Conservation (phyloP, 2,888 invertebrate species). For the Steinernema carpocapsae region DNA sequence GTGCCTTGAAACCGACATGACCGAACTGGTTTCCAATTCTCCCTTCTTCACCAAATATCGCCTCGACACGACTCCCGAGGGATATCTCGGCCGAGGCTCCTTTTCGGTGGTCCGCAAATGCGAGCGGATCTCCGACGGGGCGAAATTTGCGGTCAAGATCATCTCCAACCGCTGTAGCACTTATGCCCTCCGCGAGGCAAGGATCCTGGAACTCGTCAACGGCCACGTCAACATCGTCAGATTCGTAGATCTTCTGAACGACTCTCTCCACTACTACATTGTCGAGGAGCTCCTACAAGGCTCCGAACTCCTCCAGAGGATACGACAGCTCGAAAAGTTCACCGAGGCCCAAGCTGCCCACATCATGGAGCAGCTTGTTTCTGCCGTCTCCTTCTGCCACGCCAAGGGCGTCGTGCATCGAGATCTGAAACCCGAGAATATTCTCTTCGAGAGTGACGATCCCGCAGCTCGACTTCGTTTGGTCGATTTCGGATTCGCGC, state of each 20-base stretch:
- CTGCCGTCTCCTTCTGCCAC: constrained; percentile 86
- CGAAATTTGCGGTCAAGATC: constrained; percentile 87
- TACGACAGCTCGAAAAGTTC: constrained; percentile 76
- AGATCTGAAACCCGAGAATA: constrained; percentile 90
- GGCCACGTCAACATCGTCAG: constrained; percentile 83
- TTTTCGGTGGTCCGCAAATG: constrained; percentile 84
- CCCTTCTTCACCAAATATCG: constrained; percentile 85
- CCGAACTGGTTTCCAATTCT: constrained; percentile 75
- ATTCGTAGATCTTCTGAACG: constrained; percentile 81
- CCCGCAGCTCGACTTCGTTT: constrained; percentile 80
- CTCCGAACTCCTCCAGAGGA: constrained; percentile 70
- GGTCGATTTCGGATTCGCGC: constrained; percentile 94
- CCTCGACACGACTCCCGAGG: constrained; percentile 76
- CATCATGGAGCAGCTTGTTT: constrained; percentile 80
- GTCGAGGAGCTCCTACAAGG: constrained; percentile 74
- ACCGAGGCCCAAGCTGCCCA: constrained; percentile 81
- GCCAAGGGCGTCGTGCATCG: constrained; percentile 84
- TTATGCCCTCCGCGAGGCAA: constrained; percentile 79
- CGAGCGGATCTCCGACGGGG: constrained; percentile 77
- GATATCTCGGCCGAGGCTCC: constrained; percentile 84
- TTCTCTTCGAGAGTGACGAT: constrained; percentile 76
- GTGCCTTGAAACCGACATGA: constrained; percentile 62
- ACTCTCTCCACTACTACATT: constrained; percentile 81
- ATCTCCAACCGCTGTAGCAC: constrained; percentile 74
- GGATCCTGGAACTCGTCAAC: constrained; percentile 81